phyloP scores from a whole-genome alignment of 2,797 vertebrate genomes.

The Parotocinclus haroldoi region DNA sequence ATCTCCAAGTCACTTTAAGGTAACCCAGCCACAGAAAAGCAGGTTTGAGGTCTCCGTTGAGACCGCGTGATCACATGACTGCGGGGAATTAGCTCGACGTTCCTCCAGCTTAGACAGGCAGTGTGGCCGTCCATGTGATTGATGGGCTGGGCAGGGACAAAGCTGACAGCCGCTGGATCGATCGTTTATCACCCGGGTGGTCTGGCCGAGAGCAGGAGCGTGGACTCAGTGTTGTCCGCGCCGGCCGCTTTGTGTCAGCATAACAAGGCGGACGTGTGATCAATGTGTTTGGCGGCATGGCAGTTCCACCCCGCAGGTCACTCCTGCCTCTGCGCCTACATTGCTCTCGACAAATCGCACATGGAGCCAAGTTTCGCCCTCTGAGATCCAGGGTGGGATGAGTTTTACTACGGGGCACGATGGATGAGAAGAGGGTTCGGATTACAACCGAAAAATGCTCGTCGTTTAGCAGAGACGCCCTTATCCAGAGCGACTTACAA shows the following conservation, averaged over 20 bases:
- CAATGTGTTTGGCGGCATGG: constrained; percentile 38
- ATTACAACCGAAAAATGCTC: too few species aligned
- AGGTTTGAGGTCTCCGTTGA: background rate
- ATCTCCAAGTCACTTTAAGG: too few species aligned
- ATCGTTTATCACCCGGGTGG: constrained; percentile 30
- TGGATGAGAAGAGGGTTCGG: too few species aligned
- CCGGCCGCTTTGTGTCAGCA: constrained; percentile 37
- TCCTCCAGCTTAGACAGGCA: constrained; percentile 24
- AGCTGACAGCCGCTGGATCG: too few species aligned
- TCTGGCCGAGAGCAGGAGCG: constrained; percentile 28
- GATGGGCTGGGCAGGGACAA: constrained; percentile 28
- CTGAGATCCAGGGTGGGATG: background rate
- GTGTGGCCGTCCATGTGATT: constrained; percentile 40
- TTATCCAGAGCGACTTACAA: too few species aligned
- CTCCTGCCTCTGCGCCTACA: constrained; percentile 13
- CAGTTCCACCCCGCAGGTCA: constrained; percentile 12
- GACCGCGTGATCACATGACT: background rate
- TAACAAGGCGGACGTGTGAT: constrained; percentile 51
- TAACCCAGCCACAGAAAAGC: too few species aligned
- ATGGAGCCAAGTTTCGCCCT: background rate
- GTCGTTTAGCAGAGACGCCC: too few species aligned
- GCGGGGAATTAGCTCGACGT: constrained; percentile 7
- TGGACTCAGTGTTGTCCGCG: constrained; percentile 29
- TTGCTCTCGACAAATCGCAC: constrained; percentile 22
- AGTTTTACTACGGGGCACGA: too few species aligned